These are phyloP conservation scores for Micromussa lordhowensis DNA, from an alignment of 92 coral and sea anemone genomes.

Conservation along the genomic window DNA sequence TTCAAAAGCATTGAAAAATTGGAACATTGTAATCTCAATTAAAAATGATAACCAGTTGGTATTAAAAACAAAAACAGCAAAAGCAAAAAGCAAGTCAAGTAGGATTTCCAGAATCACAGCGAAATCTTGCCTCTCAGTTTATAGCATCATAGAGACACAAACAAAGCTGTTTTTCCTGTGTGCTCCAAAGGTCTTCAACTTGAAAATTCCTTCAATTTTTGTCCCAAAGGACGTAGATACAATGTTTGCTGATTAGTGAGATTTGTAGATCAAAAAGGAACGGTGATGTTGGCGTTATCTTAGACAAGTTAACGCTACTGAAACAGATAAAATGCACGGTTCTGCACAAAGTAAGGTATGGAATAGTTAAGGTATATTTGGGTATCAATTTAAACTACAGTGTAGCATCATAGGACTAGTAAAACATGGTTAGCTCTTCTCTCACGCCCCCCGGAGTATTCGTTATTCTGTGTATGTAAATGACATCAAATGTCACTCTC, in stretches of 20 bases:
- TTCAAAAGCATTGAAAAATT: conserved; percentile 7
- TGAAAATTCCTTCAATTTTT: not conserved
- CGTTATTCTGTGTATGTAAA: conserved; percentile 61
- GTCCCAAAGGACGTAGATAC: not conserved
- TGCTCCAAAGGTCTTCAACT: conserved; percentile 8
- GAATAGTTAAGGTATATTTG: conserved; percentile 41
- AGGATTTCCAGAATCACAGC: not conserved
- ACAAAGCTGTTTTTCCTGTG: not conserved
- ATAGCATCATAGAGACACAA: not conserved
- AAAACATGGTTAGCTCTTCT: conserved; percentile 74
- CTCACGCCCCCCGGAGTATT: conserved; percentile 78
- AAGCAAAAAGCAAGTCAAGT: not conserved
- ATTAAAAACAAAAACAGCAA: not conserved
- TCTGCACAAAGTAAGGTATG: conserved; percentile 32
- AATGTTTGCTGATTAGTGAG: not conserved
- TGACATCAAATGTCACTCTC: conserved; percentile 74
- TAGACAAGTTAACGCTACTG: conserved; percentile 15
- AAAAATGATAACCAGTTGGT: not conserved
- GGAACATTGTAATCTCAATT: not conserved
- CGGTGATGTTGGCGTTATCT: conserved; percentile 1
- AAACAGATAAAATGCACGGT: conserved; percentile 23
- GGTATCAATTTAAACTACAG: conserved; percentile 47
- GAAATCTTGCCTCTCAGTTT: not conserved
- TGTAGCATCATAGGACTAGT: conserved; percentile 71
- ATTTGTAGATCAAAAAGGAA: conserved; percentile 23